phyloP scores from a whole-genome alignment of 2,797 vertebrate species.

The Hydrophis major region DNA sequence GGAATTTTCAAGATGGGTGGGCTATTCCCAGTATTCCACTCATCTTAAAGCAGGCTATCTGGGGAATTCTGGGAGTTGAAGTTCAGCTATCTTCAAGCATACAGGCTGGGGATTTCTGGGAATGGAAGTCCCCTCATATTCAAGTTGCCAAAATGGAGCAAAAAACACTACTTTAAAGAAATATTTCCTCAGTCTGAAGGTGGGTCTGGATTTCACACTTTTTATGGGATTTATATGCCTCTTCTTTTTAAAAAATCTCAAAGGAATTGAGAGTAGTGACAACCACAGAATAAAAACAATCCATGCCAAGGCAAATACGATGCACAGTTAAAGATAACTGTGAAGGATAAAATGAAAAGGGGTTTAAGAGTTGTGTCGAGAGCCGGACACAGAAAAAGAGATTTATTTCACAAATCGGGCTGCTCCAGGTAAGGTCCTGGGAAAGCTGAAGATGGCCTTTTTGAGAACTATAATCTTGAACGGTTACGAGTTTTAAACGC shows the following conservation, averaged over 20 bases:
- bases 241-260: neutral
- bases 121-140: neutral
- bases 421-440: neutral
- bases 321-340: neutral
- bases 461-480: neutral
- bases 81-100: neutral
- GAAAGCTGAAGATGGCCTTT: neutral
- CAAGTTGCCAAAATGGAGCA: neutral
- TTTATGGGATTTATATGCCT: neutral
- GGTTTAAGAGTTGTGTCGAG: neutral
- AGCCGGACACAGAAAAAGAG: neutral
- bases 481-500: neutral
- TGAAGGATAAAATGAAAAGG: neutral
- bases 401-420: neutral
- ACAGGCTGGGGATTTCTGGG: neutral
- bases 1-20: neutral
- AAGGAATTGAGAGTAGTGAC: neutral
- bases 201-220: neutral
- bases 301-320: neutral
- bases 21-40: neutral
- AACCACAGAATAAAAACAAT: neutral
- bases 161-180: neutral
- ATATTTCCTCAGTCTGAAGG: neutral
- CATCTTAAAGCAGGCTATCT: neutral
- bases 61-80: neutral